phyloP scores from a whole-genome alignment of 2,888 invertebrate genomes.

The Scaptomyza cyrtandrae region DNA sequence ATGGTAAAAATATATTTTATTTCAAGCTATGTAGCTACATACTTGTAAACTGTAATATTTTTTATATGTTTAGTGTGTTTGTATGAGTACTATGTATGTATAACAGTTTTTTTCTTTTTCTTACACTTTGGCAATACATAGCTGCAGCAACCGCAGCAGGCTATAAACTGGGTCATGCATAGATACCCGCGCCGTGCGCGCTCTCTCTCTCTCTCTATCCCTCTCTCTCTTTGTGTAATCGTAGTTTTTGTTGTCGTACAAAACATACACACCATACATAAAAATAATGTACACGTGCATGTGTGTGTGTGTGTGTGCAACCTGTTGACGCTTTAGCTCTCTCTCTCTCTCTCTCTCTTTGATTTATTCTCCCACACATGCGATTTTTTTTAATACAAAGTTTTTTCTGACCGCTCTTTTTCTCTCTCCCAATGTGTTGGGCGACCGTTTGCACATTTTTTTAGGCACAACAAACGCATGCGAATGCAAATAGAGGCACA shows the following conservation, averaged over 20 bases:
- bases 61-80: not conserved
- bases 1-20: not conserved
- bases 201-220: constrained; percentile 17
- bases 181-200: constrained; percentile 47
- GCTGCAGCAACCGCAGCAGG: constrained; percentile 40
- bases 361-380: constrained; percentile 26
- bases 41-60: not conserved
- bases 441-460: not conserved
- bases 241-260: constrained; percentile 5
- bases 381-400: constrained; percentile 4
- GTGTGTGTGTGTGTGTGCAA: constrained; percentile 33
- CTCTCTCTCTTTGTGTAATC: constrained; percentile 9
- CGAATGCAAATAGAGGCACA: constrained; percentile 69
- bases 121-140: constrained; percentile 37
- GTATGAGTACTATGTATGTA: not conserved
- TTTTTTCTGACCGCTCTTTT: constrained; percentile 15
- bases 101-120: constrained; percentile 13
- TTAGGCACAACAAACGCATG: constrained; percentile 78
- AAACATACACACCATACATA: constrained; percentile 5
- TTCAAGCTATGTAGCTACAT: not conserved
- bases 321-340: constrained; percentile 48
- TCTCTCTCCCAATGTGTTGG: constrained; percentile 1
- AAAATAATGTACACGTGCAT: not conserved
- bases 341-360: constrained; percentile 3
- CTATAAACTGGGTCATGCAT: constrained; percentile 70